These are phyloP conservation scores for Drosophila pandora DNA, from an alignment of 1,140 invertebrate genomes.

Conservation along the genomic window DNA sequence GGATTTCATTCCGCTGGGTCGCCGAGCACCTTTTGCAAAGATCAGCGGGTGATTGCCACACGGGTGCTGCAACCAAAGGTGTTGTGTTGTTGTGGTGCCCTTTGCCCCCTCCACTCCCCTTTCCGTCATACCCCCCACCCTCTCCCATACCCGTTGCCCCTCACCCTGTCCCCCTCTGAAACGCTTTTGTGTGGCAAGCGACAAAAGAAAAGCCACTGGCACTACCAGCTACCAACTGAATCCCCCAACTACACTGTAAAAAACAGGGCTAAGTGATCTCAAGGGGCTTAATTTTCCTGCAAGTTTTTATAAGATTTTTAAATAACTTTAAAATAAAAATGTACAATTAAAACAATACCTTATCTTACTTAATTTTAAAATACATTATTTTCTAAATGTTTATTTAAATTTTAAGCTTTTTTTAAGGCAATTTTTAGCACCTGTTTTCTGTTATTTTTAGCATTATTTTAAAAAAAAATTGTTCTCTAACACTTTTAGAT, in stretches of 20 bases:
- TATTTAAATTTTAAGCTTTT: too few species aligned
- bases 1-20: constrained; percentile 3
- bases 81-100: constrained; percentile 43
- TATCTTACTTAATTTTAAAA: too few species aligned
- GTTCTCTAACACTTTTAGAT: too few species aligned
- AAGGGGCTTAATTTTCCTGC: too few species aligned
- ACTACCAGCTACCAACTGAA: constrained; percentile 8
- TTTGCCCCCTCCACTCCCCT: constrained; percentile 10
- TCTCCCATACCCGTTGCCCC: background rate
- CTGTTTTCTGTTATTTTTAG: too few species aligned
- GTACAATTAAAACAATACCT: too few species aligned
- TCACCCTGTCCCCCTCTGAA: background rate
- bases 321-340: too few species aligned
- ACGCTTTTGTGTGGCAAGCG: constrained; percentile 38
- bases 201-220: constrained; percentile 49
- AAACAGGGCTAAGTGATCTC: background rate
- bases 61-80: constrained; percentile 19
- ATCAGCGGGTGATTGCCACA: constrained; percentile 51
- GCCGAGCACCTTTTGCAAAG: constrained; percentile 46
- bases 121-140: too few species aligned
- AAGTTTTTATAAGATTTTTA: too few species aligned
- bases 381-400: too few species aligned
- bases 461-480: too few species aligned
- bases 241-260: constrained; percentile 3
- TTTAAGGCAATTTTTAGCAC: too few species aligned